Base-by-base conservation (phyloP, 2,113 vertebrate species). In the Gymnobelideus leadbeateri region DNA sequence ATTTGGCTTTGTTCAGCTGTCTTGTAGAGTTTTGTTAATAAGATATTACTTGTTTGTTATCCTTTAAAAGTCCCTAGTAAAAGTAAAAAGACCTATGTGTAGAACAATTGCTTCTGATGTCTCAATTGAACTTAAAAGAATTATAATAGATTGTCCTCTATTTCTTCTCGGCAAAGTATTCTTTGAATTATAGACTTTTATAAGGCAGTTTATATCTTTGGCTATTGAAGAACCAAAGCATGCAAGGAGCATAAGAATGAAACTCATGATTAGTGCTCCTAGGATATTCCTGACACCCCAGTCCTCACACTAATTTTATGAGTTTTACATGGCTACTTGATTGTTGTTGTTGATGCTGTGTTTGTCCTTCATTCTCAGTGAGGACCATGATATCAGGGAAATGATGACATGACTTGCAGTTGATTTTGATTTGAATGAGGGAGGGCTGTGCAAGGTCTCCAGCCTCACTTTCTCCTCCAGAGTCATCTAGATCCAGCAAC, bases 1-100 rank as follows among this genome's bases (percentile, higher is more conserved):
- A 91, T 94, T 49, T 55, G n/a, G 14, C n/a, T 95, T 89, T 77
- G 12, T 46, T 92, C 77, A 91, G 37, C 37, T 93, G 21, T 43
- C 0, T 53, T 92, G 24, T 23, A 90, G 57, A 46, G 54, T 93
- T 89, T 90, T 89, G 21, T 25, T 95, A 14, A 92, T 89, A n/a
- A 3, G 47, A 2, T n/a, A 61, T 93, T 43, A 37, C 23, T 89
- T 92, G 68, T 84, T 93, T 49, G 9, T 89, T 23, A 21, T 52
- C 90, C 25, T 53, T 84, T 61, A 52, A 61, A 84, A 55, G 37
- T 92, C 11, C 61, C 43, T 2, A 47, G 43, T 11, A 54, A 21
- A 52, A 49, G 3, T 46, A 14, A 8, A 89, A 47, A 84, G 49
- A 19, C 21, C 4, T 26, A 10, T 77, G 90, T 53, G 5, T 50